A percentile compares a stretch with the other conserved stretches of the same genome.
phyloP scores from a whole-genome alignment of 2,113 vertebrate species.

The Phylloscopus trochiloides region DNA sequence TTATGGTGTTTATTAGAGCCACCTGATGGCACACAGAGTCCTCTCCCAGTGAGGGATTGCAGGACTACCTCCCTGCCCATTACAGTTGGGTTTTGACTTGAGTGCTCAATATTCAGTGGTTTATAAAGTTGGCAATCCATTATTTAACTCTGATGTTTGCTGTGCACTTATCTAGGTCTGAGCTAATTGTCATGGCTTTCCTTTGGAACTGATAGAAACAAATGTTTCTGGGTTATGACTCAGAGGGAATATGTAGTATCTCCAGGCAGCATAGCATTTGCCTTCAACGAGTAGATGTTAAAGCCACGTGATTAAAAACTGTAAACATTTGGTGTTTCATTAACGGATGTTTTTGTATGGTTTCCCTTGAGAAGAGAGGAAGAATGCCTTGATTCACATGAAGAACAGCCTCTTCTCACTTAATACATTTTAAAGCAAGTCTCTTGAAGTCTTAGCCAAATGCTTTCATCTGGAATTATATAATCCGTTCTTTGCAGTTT shows the following conservation, averaged over 20 bases:
- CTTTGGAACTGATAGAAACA: neutral
- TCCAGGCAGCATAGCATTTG: neutral
- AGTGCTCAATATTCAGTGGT: neutral
- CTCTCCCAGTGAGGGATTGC: neutral
- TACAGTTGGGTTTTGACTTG: neutral
- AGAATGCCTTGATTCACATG: neutral
- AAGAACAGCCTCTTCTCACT: neutral
- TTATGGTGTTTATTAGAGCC: neutral
- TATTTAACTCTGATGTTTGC: neutral
- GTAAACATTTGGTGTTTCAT: neutral
- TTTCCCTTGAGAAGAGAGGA: neutral
- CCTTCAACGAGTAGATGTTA: neutral
- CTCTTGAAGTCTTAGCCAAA: neutral
- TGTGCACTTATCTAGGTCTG: neutral
- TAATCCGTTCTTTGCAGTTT: neutral
- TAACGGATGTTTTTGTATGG: neutral
- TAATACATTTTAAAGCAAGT: neutral
- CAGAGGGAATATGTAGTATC: neutral
- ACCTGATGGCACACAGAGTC: neutral
- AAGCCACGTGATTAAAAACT: neutral
- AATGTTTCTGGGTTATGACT: neutral
- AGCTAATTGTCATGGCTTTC: neutral
- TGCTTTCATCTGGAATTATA: neutral
- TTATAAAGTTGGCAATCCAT: neutral
- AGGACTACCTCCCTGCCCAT: neutral